Base-by-base conservation (phyloP, 1,140 invertebrate genomes). In the Heterodera schachtii region DNA sequence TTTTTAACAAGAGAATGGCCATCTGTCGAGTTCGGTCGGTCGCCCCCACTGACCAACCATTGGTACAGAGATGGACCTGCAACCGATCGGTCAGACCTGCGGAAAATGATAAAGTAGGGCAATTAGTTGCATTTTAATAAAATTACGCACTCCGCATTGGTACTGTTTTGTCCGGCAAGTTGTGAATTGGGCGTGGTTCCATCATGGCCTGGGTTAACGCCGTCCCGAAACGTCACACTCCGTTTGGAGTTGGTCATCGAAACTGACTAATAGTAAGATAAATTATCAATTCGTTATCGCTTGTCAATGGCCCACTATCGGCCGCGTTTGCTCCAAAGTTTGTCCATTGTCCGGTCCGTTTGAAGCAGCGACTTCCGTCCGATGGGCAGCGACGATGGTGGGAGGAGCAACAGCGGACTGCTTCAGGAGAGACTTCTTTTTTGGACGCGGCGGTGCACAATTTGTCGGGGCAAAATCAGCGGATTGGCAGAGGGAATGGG, bases 211-310 rank as follows among this genome's bases (percentile, higher is more conserved):
- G 82, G 82, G 52, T 83, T 82, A 16, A 83, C 83, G 5, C 83
- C 83, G 76, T 84, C 83, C 60, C 70, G 60, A 73, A 84, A 84
- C 43, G 71, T 80, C 7, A 84, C 83, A 52, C 49, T 76, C 44
- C 84, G 60, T 78, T 84, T 79, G 16, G 31, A 31, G 31, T 31
- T 31, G 31, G 11, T 13, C 13, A n/a, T 66, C 13, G 60, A 16
- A n/a, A n/a, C 60, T n/a, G n/a, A 16, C 60, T 66, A 13, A 66
- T 16, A 1, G 13, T 16, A 66, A 66, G 60, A 66, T 66, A 66
- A 66, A n/a, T 66, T n/a, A 31, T 31, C 31, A 31, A 31, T 31
- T 31, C 31, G 31, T 31, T 31, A 31, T 31, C 31, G 31, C 31
- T 64, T 64, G 49, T 52, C 13, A 64, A 64, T 64, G 11, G 57